Evolutionary conservation across 1,140 invertebrate species (phyloP).

Genomic region (Drosophila persimilis): DNA sequence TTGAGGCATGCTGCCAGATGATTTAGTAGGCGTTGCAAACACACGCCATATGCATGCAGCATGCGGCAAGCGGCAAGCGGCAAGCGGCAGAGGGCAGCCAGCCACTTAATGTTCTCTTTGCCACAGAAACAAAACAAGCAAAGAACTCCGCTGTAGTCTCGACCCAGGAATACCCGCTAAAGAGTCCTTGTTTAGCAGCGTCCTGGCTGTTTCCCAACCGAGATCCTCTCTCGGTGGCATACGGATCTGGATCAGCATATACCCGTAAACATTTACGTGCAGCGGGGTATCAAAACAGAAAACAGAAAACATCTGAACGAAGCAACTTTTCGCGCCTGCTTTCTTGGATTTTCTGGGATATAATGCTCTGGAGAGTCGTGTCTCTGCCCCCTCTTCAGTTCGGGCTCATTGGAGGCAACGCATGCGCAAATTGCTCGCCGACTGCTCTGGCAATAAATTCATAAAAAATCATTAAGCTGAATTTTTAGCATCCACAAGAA

Average conservation of each 20-base stretch:
- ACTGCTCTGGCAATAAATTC: slow-evolving; percentile 76
- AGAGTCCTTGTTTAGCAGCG: too few relatives aligned
- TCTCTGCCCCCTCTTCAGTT: slow-evolving; percentile 36
- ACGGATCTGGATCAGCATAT: too few relatives aligned
- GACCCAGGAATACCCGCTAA: too few relatives aligned
- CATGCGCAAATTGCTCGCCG: slow-evolving; percentile 75
- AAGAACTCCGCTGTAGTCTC: slow-evolving; percentile 24
- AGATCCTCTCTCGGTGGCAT: too few relatives aligned
- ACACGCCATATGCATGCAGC: slow-evolving; percentile 75
- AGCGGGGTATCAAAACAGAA: too few relatives aligned
- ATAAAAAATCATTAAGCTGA: slow-evolving; percentile 78
- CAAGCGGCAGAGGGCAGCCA: slow-evolving; percentile 16
- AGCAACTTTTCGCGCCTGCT: slow-evolving; percentile 28
- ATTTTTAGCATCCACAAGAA: slow-evolving; percentile 57
- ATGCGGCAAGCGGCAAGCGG: slow-evolving; percentile 46
- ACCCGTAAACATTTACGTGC: too few relatives aligned
- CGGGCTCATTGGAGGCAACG: slow-evolving; percentile 73
- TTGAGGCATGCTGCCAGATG: slow-evolving; percentile 72
- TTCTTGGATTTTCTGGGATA: slow-evolving; percentile 13
- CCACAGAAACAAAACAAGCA: slow-evolving; percentile 38
- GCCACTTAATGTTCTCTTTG: slow-evolving; percentile 72
- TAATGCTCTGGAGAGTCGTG: slow-evolving; percentile 22
- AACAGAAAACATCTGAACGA: too few relatives aligned
- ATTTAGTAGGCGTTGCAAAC: slow-evolving; percentile 80
- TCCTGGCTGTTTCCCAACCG: too few relatives aligned